phyloP scores from a whole-genome alignment of 2,797 vertebrate genomes.

The Muscicapa comitata region DNA sequence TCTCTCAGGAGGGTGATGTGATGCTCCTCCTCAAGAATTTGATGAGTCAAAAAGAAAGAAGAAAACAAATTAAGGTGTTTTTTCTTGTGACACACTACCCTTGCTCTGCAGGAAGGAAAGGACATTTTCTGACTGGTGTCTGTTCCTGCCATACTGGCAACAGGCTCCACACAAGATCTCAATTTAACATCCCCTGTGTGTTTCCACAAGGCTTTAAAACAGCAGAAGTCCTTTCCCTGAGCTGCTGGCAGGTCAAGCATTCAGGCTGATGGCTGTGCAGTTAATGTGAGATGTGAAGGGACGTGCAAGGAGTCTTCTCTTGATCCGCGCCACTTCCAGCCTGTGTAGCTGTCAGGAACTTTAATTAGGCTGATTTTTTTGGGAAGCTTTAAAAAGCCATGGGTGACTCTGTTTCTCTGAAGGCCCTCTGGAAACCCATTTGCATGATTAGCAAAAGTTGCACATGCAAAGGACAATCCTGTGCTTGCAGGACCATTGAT shows the following conservation, averaged over 20 bases:
- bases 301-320: not conserved
- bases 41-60: not conserved
- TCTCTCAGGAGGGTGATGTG: not conserved
- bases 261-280: not conserved
- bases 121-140: not conserved
- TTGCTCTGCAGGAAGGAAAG: not conserved
- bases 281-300: not conserved
- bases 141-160: not conserved
- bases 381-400: not conserved
- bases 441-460: not conserved
- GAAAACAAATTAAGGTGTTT: not conserved
- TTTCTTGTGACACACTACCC: accelerated
- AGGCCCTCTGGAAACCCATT: not conserved
- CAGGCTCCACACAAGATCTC: not conserved
- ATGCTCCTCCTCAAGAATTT: not conserved
- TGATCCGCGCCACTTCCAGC: not conserved
- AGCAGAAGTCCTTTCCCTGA: not conserved
- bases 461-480: not conserved
- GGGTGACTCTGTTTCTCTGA: not conserved
- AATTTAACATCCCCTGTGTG: not conserved
- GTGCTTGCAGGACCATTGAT: not conserved
- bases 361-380: not conserved
- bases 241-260: not conserved
- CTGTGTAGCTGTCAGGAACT: not conserved
- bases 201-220: not conserved